phyloP scores from a whole-genome alignment of 2,113 vertebrate genomes.

The Mobula birostris region DNA sequence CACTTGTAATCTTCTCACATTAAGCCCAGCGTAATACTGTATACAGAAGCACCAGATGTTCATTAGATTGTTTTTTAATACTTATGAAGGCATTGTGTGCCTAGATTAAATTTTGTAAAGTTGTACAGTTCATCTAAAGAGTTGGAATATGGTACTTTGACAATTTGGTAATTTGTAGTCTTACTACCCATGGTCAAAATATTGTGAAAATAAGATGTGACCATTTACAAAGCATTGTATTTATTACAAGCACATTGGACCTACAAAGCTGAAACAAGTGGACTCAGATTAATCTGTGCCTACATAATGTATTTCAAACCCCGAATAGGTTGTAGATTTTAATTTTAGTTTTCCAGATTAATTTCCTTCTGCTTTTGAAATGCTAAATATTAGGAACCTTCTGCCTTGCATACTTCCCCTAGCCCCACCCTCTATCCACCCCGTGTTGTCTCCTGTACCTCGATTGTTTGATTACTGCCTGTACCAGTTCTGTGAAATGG shows the following conservation, averaged over 20 bases:
- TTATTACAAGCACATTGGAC: constrained; percentile 21
- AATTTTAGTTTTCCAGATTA: constrained; percentile 64
- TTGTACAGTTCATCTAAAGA: background rate
- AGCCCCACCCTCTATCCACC: background rate
- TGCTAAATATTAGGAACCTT: constrained; percentile 71
- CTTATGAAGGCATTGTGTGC: background rate
- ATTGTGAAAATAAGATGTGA: constrained; percentile 25
- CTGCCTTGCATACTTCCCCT: constrained; percentile 59
- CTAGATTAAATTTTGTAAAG: background rate
- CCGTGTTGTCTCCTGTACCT: constrained; percentile 78
- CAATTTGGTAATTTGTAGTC: background rate
- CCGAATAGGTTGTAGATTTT: constrained; percentile 53
- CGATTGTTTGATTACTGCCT: constrained; percentile 79
- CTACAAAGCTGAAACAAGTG: background rate
- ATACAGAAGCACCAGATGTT: background rate
- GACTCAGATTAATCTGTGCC: background rate
- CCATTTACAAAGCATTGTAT: constrained; percentile 3
- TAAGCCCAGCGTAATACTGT: background rate
- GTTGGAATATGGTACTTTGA: constrained; percentile 14
- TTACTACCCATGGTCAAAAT: constrained; percentile 8
- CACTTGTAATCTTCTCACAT: background rate
- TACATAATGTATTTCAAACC: constrained; percentile 58
- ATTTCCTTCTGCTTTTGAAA: constrained; percentile 64
- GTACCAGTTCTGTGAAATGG: constrained; percentile 89
- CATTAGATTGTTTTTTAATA: background rate